A percentile compares a stretch with the other conserved stretches of the same genome.
phyloP scores from a whole-genome alignment of 2,888 invertebrate genomes.

The Cosmia trapezina region DNA sequence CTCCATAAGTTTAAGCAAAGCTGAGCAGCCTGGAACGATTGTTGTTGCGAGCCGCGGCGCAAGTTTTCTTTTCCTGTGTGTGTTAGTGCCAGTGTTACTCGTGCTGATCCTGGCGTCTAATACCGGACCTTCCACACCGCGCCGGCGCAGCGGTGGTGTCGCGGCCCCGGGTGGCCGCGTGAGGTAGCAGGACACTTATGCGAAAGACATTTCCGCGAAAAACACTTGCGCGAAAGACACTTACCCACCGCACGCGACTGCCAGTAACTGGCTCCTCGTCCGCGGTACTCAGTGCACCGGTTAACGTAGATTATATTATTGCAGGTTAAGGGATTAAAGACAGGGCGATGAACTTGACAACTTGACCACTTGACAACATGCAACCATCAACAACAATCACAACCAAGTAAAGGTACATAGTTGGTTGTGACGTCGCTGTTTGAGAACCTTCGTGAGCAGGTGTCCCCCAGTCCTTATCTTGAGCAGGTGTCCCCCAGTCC shows the following conservation, averaged over 20 bases:
- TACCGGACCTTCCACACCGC: neutral
- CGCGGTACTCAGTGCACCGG: neutral
- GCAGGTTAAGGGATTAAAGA: neutral
- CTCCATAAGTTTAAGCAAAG: neutral
- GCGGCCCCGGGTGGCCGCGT: neutral
- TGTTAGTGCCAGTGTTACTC: too few relatives aligned
- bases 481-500: conserved; percentile 15
- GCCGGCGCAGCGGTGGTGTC: neutral
- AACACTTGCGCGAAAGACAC: too few relatives aligned
- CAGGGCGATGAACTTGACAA: neutral
- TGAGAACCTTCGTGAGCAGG: conserved; percentile 1
- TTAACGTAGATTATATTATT: neutral
- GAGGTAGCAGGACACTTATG: too few relatives aligned
- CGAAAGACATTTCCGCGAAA: too few relatives aligned
- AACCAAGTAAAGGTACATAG: too few relatives aligned
- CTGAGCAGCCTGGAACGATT: neutral
- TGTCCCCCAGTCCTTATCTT: too few relatives aligned
- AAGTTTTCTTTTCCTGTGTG: neutral
- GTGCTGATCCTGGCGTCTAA: neutral
- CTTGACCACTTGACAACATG: neutral
- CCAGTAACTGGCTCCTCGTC: neutral
- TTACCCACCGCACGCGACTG: too few relatives aligned
- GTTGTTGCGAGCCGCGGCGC: too few relatives aligned
- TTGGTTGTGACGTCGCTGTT: neutral
- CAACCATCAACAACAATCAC: neutral